phyloP scores from a whole-genome alignment of 1,140 invertebrate genomes.

The Euglossa dilemma region DNA sequence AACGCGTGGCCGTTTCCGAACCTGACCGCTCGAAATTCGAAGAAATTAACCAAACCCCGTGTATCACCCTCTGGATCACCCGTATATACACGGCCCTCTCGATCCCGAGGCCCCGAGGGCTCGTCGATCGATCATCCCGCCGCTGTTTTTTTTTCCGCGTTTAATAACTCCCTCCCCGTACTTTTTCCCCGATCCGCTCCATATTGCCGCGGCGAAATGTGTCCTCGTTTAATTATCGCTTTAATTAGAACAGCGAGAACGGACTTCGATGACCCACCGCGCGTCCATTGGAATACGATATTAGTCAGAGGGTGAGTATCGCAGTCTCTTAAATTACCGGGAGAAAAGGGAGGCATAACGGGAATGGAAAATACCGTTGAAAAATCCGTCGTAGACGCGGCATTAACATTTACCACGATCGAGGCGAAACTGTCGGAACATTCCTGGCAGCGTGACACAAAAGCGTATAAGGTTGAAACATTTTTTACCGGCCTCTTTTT shows the following conservation, averaged over 20 bases:
- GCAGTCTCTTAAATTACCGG: not conserved
- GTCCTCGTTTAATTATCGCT: conserved; percentile 19
- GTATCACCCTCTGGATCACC: not conserved
- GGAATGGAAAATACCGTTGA: not conserved
- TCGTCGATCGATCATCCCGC: too few relatives aligned
- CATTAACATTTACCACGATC: conserved; percentile 1
- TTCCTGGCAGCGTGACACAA: conserved; percentile 13
- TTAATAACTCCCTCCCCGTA: not conserved
- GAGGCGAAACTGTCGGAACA: not conserved
- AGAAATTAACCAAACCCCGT: conserved; percentile 36
- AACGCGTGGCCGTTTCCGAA: not conserved
- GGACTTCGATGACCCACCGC: not conserved
- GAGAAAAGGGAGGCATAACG: not conserved
- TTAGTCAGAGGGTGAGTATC: not conserved
- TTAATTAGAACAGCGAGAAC: not conserved
- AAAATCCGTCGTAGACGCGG: not conserved
- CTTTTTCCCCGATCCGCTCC: not conserved
- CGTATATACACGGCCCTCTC: too few relatives aligned
- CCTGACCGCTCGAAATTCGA: conserved; percentile 11
- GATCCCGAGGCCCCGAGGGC: too few relatives aligned
- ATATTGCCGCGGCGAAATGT: not conserved
- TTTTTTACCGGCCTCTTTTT: conserved; percentile 40
- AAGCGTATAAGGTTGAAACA: conserved; percentile 36
- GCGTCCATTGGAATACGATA: not conserved
- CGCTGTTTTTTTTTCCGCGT: too few relatives aligned